These are phyloP conservation scores for Diploscapter pachys DNA, from an alignment of 1,140 invertebrate species.

Conservation along the genomic window DNA sequence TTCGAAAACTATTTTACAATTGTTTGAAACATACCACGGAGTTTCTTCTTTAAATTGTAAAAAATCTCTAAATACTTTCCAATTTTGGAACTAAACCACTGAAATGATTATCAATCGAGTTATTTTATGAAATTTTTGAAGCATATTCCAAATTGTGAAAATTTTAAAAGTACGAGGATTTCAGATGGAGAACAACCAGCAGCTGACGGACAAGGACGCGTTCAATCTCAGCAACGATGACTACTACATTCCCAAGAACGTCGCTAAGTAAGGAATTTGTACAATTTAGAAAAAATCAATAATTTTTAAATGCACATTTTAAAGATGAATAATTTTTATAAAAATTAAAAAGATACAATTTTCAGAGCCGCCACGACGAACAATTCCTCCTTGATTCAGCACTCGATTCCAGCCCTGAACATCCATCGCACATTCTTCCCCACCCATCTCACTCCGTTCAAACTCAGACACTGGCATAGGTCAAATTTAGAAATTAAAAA, in stretches of 20 bases:
- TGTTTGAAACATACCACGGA: no score
- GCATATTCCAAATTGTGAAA: no score
- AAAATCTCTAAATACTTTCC: no score
- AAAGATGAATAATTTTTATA: not conserved
- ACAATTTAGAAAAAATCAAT: no score
- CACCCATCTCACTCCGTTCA: constrained; percentile 78
- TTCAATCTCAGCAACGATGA: constrained; percentile 98
- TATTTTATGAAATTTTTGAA: no score
- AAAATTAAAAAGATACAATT: not conserved
- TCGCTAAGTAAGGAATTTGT: constrained; percentile 23
- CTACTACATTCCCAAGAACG: constrained; percentile 85
- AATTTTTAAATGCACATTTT: no score
- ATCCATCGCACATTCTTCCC: constrained; percentile 88
- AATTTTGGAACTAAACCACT: no score
- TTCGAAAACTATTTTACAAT: no score
- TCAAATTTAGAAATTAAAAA: not conserved
- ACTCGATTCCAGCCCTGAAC: constrained; percentile 94
- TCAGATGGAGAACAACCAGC: constrained; percentile 48
- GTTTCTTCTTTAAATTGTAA: no score
- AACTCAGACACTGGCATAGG: constrained; percentile 87
- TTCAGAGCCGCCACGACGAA: constrained; percentile 28
- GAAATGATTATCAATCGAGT: no score
- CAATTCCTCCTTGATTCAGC: constrained; percentile 66
- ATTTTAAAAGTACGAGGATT: not conserved
- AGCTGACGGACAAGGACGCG: constrained; percentile 76